A percentile compares a stretch with the other conserved stretches of the same genome.
Evolutionary conservation across 2,113 vertebrate genomes (phyloP).

Genomic region (Alectura lathami): DNA sequence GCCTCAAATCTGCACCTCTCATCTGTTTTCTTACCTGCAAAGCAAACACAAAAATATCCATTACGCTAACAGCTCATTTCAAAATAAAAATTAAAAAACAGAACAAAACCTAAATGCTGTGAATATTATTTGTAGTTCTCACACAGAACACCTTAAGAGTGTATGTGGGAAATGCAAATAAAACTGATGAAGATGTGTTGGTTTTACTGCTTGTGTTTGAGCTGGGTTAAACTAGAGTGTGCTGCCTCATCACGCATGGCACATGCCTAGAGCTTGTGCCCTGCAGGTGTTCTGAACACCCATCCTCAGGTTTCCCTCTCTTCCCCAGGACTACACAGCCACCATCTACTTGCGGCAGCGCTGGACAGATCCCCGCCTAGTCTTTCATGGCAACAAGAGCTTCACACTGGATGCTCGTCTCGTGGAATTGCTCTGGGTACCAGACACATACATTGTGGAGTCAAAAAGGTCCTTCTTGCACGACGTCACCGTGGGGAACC

Average conservation of each 20-base stretch:
- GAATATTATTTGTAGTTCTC: too few species aligned
- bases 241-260: fast-evolving
- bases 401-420: constrained; percentile 88
- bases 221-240: background rate
- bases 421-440: constrained; percentile 90
- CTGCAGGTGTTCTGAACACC: fast-evolving
- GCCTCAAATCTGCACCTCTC: too few species aligned
- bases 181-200: background rate
- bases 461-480: constrained; percentile 92
- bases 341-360: constrained; percentile 88
- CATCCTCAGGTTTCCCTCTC: background rate
- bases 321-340: constrained; percentile 86
- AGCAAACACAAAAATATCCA: too few species aligned
- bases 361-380: constrained; percentile 85
- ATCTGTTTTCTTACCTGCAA: too few species aligned
- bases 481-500: constrained; percentile 87
- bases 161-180: background rate
- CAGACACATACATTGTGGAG: constrained; percentile 91
- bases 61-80: too few species aligned
- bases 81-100: too few species aligned
- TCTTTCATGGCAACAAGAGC: constrained; percentile 88
- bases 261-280: background rate
- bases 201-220: background rate
- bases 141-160: background rate
- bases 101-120: too few species aligned